Evolutionary conservation across 2,113 vertebrate species (phyloP).

Genomic region (Caloenas nicobarica): DNA sequence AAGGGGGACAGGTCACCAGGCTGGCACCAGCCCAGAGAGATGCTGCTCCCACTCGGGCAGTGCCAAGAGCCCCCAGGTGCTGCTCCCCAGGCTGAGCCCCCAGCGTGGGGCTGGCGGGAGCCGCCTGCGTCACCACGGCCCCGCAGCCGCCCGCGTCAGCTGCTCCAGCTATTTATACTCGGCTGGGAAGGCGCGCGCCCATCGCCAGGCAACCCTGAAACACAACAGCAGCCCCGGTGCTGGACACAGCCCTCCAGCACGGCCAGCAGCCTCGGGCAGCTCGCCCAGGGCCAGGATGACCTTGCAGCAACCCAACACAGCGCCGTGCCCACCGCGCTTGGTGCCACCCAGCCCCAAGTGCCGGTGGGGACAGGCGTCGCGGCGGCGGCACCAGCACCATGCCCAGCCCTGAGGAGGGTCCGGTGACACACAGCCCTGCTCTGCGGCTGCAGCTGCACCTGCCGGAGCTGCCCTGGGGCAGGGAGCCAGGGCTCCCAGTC

Average conservation of each 20-base stretch:
- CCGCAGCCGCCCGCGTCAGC: slow-evolving; percentile 50
- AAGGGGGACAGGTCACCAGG: fast-evolving
- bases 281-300: slow-evolving; percentile 3
- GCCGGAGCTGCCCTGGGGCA: neutral
- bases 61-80: neutral
- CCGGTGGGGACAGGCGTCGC: neutral
- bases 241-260: neutral
- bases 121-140: neutral
- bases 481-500: neutral
- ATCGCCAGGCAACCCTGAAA: slow-evolving; percentile 74
- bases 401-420: neutral
- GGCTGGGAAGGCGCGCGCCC: slow-evolving; percentile 44
- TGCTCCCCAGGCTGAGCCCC: neutral
- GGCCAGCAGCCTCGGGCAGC: neutral
- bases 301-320: neutral
- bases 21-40: fast-evolving
- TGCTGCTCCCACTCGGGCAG: neutral
- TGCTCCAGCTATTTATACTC: slow-evolving; percentile 76
- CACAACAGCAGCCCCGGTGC: slow-evolving; percentile 69
- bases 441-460: neutral
- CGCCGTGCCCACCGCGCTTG: fast-evolving
- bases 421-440: neutral
- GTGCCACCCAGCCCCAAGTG: neutral
- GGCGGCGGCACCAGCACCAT: fast-evolving
- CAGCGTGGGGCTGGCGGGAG: neutral